Conservation (phyloP, 2,113 vertebrate genomes). For the Cephalopterus ornatus region DNA sequence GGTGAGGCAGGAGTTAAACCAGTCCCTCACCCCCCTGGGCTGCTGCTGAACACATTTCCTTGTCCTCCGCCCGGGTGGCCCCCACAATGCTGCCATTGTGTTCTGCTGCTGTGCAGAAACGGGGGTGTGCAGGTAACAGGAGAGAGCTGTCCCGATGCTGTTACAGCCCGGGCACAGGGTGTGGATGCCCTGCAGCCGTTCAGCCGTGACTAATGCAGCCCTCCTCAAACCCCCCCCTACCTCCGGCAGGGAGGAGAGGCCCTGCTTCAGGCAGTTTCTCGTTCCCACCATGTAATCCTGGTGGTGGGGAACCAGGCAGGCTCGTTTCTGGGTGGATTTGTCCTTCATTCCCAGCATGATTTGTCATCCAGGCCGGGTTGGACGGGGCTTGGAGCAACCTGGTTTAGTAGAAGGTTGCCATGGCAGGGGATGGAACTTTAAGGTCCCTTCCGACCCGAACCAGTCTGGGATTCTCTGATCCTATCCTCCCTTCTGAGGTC, state of each 20-base stretch:
- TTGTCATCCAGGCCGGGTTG: neutral
- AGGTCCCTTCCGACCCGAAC: neutral
- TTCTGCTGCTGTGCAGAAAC: neutral
- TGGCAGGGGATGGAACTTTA: neutral
- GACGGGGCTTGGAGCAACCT: neutral
- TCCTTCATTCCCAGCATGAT: neutral
- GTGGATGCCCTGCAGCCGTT: neutral
- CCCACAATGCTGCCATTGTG: neutral
- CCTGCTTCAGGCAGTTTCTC: neutral
- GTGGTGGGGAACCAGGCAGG: neutral
- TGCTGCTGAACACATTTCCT: neutral
- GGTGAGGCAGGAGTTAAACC: neutral
- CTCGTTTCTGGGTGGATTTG: neutral
- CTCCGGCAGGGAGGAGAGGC: neutral
- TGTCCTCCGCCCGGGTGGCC: neutral
- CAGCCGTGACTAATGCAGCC: neutral
- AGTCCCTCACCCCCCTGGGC: accelerated
- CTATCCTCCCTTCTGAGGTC: neutral
- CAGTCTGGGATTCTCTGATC: neutral
- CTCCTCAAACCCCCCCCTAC: neutral
- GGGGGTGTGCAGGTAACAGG: neutral
- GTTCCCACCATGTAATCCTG: accelerated
- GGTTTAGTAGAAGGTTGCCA: neutral
- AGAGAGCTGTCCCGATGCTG: accelerated
- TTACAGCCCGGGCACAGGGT: accelerated